A percentile compares a stretch with the other conserved stretches of the same genome.
These are phyloP conservation scores for Laticauda laticaudata DNA, from an alignment of 2,113 vertebrate species.

Conservation along the genomic window DNA sequence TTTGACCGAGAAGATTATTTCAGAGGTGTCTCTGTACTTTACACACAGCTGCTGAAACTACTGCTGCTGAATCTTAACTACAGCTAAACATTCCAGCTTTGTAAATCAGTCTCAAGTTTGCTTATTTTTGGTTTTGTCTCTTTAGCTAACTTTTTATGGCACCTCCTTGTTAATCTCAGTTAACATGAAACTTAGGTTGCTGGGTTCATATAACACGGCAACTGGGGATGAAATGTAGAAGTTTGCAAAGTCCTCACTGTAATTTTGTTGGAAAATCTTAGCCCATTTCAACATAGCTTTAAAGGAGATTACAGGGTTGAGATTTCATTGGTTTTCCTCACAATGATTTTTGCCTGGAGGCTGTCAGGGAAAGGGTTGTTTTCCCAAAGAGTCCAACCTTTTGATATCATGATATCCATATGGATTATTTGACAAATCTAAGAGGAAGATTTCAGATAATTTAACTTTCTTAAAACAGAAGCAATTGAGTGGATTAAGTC, in stretches of 20 bases:
- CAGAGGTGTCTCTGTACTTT: not conserved
- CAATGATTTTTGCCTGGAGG: not conserved
- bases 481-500: not conserved
- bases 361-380: not conserved
- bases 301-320: not conserved
- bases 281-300: not conserved
- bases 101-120: not conserved
- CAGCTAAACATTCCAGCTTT: not conserved
- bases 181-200: not conserved
- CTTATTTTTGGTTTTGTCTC: not conserved
- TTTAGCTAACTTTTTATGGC: not conserved
- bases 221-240: not conserved
- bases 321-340: not conserved
- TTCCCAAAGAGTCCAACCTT: not conserved
- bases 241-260: not conserved
- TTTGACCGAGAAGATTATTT: not conserved
- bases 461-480: not conserved
- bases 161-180: not conserved
- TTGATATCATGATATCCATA: not conserved
- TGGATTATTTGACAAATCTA: not conserved
- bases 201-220: not conserved
- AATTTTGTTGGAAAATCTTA: not conserved
- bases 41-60: not conserved
- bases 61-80: not conserved
- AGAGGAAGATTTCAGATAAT: not conserved